Base-by-base conservation (phyloP, 2,113 vertebrate species). In the Conger conger region DNA sequence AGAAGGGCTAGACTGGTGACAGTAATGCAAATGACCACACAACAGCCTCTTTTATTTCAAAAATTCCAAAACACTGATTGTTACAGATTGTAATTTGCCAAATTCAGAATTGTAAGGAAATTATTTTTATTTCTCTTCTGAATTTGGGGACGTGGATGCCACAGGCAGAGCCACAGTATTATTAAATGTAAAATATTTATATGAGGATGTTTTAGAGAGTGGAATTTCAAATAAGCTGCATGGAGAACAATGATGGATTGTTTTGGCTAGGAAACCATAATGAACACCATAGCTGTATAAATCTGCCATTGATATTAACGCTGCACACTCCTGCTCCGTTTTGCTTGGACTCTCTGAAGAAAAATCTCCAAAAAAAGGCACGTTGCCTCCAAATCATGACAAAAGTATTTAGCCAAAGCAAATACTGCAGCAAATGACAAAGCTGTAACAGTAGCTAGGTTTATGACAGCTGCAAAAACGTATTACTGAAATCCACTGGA, bases 241-340 rank as follows among this genome's bases (percentile, higher is more conserved):
- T 3, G 3, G 33, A 20, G 82, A 76, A 76, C 13, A 30, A 77
- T 83, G 30, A 83, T 76, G 82, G 30, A 50, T 83, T 27, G 30
- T 60, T n/a, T 18, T 73, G 60, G 36, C 36, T 27, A 23, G 35
- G 38, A 27, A 77, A 33, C 16, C 38, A 7, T 83, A 83, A 76
- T 83, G 82, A 77, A 83, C 30, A 50, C 33, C 27, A 50, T 42
- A 77, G 63, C 40, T 45, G 4, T n/a, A 73, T 73, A 60, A 82
- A 82, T 63, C 81, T 63, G 17, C 2, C 20, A 1, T 38, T 63
- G 81, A 53, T 54, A 82, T 38, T 27, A 63, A 27, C 27, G 8
- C 33, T 20, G 33, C 3, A 15, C 7, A 13, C 45, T 82, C 20
- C 9, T 37, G 37, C 35, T 78, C 37, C 13, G 68, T 73, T 78